Evolutionary conservation across 37 sponge, comb jelly and placozoan species (phyloP).

Genomic region (Cliona cf. orientalis): DNA sequence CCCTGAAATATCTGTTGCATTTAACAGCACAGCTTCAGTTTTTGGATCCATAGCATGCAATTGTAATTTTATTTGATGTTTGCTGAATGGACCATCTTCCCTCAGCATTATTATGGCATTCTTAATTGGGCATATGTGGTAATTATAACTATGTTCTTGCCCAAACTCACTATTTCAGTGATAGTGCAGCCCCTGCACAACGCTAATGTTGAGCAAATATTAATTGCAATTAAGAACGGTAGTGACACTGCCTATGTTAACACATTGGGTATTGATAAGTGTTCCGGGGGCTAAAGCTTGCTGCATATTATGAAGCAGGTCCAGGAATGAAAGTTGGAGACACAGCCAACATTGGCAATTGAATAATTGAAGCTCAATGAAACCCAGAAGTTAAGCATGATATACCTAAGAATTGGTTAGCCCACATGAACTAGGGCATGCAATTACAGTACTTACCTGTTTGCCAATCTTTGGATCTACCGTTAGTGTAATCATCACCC

Average conservation of each 20-base stretch:
- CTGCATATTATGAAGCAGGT: conserved; percentile 35
- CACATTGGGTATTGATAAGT: conserved; percentile 7
- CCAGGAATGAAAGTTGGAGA: conserved; percentile 30
- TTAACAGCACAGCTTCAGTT: conserved; percentile 3
- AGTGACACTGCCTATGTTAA: conserved; percentile 10
- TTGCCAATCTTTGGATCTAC: too few relatives aligned
- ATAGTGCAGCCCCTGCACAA: conserved; percentile 6
- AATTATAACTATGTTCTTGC: conserved; percentile 11
- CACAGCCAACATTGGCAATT: conserved; percentile 33
- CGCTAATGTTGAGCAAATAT: conserved; percentile 12
- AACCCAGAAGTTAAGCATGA: conserved; percentile 24
- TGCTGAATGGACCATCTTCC: conserved; percentile 31
- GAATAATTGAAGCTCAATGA: conserved; percentile 31
- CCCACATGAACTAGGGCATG: too few relatives aligned
- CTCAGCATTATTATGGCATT: conserved; percentile 2
- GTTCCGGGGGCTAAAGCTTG: conserved; percentile 17
- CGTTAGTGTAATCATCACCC: too few relatives aligned
- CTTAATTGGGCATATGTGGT: conserved; percentile 6
- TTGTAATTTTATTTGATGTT: not conserved
- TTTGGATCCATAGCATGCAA: conserved; percentile 6
- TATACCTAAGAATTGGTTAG: conserved; percentile 20
- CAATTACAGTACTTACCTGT: too few relatives aligned
- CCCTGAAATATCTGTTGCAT: not conserved
- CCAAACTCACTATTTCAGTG: conserved; percentile 34
- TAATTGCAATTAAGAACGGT: conserved; percentile 19